A percentile compares a stretch with the other conserved stretches of the same genome.
Evolutionary conservation across 1,140 invertebrate species (phyloP).

Genomic region (Zaprionus inermis): DNA sequence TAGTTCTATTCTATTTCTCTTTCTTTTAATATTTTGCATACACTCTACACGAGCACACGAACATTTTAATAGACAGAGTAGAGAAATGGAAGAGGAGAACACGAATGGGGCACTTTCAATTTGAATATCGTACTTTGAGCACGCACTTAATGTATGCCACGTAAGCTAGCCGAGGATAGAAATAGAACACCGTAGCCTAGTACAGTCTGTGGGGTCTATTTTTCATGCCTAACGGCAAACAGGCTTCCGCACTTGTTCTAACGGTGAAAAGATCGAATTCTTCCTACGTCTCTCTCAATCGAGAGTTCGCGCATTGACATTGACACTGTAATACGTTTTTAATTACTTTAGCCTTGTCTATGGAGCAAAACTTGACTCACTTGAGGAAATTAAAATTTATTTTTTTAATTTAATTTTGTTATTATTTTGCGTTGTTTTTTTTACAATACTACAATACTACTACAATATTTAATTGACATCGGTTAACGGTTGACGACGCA

Average conservation of each 20-base stretch:
- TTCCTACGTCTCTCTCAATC: conserved; percentile 14
- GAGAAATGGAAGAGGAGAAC: not conserved
- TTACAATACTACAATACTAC: not conserved
- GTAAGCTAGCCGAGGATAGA: conserved; percentile 46
- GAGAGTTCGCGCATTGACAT: conserved; percentile 46
- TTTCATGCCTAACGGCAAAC: conserved; percentile 63
- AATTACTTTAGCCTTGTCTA: conserved; percentile 50
- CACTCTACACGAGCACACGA: conserved; percentile 35
- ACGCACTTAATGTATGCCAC: conserved; percentile 78
- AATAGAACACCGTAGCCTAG: conserved; percentile 30
- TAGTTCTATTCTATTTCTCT: conserved; percentile 7
- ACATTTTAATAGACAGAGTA: not conserved
- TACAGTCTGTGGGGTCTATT: conserved; percentile 40
- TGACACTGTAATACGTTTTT: conserved; percentile 51
- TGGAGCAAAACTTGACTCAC: not conserved
- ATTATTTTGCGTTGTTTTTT: conserved; percentile 7
- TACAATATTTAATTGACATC: conserved; percentile 24
- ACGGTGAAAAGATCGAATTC: conserved; percentile 42
- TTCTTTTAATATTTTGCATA: conserved; percentile 36
- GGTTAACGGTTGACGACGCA: conserved; percentile 22
- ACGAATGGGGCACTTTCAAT: conserved; percentile 25
- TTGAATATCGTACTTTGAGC: conserved; percentile 73
- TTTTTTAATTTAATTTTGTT: conserved; percentile 9
- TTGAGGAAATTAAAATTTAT: conserved; percentile 23
- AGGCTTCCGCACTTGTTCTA: conserved; percentile 72